Base-by-base conservation (phyloP, 1,140 invertebrate species). In the Drosophila bifasciata region DNA sequence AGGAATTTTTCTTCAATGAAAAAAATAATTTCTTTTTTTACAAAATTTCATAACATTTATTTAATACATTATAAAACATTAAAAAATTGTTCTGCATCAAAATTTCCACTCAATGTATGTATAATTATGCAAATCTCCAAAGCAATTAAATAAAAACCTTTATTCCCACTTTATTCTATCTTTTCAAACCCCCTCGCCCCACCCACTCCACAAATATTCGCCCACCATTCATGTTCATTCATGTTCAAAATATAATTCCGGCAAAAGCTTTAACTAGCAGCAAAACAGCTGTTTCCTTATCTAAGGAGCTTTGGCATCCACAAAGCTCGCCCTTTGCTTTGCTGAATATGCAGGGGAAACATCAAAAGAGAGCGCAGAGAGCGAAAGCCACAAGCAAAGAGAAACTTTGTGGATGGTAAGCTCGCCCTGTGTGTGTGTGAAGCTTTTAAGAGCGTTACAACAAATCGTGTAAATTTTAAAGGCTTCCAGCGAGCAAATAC, bases 201-300 rank as follows among this genome's bases (percentile, higher is more conserved):
- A 25, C 23, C 11, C 32, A 36, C 32, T 36, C 11, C 3, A 36
- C 11, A 13, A 13, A 36, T 32, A 3, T 11, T 11, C 3, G 6
- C 28, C 28, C 28, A 48, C 32, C 11, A 23, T 58, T 32, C 13
- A 49, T 15, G 40, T 40, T 13, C 11, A 21, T 23, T 48, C 19
- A 45, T 25, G 15, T 7, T 44, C 21, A 48, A 48, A 23, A 48
- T 16, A 8, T 15, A 23, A 61, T 48, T 48, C 13, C 32, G 7
- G 6, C 9, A 7, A 74, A 75, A 75, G 72, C 71, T 75, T 45
- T 21, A 5, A 8, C 32, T 36, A 3, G 11, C 13, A 5, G 1
- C 3, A 19, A 19, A 75, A 23, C 72, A 75, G 72, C 71, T 75
- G 72, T 40, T 40, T 75, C 48, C 70, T 73, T 73, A 73, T 73